Evolutionary conservation across 1,140 invertebrate species (phyloP).

Genomic region (Drosophila ananassae): DNA sequence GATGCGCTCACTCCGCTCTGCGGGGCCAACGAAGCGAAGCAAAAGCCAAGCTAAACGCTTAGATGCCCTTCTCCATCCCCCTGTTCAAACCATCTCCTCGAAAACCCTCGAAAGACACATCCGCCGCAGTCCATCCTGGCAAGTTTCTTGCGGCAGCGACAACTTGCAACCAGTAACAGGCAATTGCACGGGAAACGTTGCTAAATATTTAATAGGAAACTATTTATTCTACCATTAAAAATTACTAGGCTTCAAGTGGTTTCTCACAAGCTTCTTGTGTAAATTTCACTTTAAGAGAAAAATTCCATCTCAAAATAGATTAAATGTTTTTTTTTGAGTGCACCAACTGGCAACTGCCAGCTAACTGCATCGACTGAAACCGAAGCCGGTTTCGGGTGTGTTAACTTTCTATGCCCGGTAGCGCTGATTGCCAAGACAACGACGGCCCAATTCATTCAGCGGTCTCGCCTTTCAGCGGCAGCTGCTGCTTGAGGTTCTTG

Average conservation of each 20-base stretch:
- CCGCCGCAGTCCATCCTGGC: constrained; percentile 75
- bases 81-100: background rate
- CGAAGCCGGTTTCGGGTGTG: constrained; percentile 71
- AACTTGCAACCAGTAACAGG: constrained; percentile 35
- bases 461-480: constrained; percentile 58
- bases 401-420: constrained; percentile 78
- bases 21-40: constrained; percentile 28
- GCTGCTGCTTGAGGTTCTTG: constrained; percentile 35
- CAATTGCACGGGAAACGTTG: background rate
- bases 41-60: constrained; percentile 61
- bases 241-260: too few relatives aligned
- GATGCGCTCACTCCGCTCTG: constrained; percentile 51
- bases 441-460: constrained; percentile 70
- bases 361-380: constrained; percentile 63
- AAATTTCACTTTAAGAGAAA: too few relatives aligned
- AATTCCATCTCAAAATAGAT: background rate
- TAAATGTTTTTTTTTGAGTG: background rate
- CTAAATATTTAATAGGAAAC: background rate
- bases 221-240: background rate
- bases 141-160: constrained; percentile 58
- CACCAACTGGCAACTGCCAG: constrained; percentile 26
- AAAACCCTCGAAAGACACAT: constrained; percentile 48
- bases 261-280: too few relatives aligned
- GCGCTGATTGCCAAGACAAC: constrained; percentile 72
- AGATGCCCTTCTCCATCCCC: constrained; percentile 22